Evolutionary conservation across 2,113 vertebrate species (phyloP).

Genomic region (Malurus alboscapulatus): DNA sequence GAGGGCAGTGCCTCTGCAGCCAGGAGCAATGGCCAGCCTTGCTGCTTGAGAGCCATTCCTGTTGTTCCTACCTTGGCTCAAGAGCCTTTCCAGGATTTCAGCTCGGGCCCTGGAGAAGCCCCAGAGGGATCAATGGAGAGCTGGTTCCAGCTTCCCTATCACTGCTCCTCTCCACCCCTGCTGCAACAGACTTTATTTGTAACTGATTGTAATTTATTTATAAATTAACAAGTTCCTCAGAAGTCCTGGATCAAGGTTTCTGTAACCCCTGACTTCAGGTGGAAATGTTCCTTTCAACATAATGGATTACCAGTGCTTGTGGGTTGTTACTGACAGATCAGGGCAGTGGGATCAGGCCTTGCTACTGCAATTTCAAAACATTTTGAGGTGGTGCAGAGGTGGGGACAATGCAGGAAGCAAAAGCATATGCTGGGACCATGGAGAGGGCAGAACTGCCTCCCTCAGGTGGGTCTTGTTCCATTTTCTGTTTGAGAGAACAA

Average conservation of each 20-base stretch:
- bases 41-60: no score
- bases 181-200: neutral
- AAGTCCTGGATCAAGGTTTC: neutral
- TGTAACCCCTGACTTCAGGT: neutral
- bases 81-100: neutral
- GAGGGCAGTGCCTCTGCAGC: neutral
- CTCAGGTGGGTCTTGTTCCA: neutral
- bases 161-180: neutral
- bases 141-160: neutral
- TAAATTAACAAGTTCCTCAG: neutral
- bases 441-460: neutral
- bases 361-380: neutral
- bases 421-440: neutral
- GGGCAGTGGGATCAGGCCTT: neutral
- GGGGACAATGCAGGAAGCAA: neutral
- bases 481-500: neutral
- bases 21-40: neutral
- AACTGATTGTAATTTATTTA: neutral
- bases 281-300: neutral
- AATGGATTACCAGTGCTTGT: neutral
- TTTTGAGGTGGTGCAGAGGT: neutral
- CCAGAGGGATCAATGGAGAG: fast-evolving
- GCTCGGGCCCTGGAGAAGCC: fast-evolving
- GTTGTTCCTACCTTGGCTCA: no score
- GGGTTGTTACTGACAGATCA: fast-evolving